phyloP scores from a whole-genome alignment of 2,797 vertebrate genomes.

The Enteromius radiatus region DNA sequence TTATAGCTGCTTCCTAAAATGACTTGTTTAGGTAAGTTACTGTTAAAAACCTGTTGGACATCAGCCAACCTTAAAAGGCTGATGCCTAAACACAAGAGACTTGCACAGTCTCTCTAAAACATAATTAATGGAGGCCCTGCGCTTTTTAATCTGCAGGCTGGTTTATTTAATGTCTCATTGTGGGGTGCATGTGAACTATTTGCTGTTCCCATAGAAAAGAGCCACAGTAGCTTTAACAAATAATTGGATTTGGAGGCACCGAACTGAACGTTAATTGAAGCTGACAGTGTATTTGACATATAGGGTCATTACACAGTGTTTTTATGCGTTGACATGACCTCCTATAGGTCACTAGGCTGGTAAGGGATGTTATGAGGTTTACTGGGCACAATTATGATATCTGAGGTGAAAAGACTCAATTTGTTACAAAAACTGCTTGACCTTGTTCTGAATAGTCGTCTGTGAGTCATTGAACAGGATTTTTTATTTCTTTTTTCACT shows the following conservation, averaged over 20 bases:
- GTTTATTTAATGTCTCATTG: constrained; percentile 43
- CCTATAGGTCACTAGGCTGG: constrained; percentile 13
- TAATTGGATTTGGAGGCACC: constrained; percentile 42
- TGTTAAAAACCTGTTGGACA: constrained; percentile 18
- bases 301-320: constrained; percentile 41
- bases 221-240: constrained; percentile 38
- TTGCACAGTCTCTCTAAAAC: constrained; percentile 10
- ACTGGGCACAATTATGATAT: constrained; percentile 10
- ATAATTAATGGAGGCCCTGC: constrained; percentile 25
- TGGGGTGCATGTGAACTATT: constrained; percentile 31
- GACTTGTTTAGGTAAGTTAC: constrained; percentile 21
- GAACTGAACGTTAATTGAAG: constrained; percentile 37
- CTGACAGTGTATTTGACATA: constrained; percentile 48
- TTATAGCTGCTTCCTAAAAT: constrained; percentile 17
- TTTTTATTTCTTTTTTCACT: constrained; percentile 33
- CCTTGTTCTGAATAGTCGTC: constrained; percentile 34
- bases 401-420: constrained; percentile 20
- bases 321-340: constrained; percentile 26
- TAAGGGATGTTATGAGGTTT: constrained; percentile 13
- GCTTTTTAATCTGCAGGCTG: constrained; percentile 24
- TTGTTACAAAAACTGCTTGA: constrained; percentile 34
- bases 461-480: constrained; percentile 42
- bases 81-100: constrained; percentile 20
- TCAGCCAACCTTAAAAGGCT: constrained; percentile 2
- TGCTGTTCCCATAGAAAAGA: constrained; percentile 40